Conservation (phyloP, 1,140 invertebrate species). For the Trachymyrmex cornetzi region DNA sequence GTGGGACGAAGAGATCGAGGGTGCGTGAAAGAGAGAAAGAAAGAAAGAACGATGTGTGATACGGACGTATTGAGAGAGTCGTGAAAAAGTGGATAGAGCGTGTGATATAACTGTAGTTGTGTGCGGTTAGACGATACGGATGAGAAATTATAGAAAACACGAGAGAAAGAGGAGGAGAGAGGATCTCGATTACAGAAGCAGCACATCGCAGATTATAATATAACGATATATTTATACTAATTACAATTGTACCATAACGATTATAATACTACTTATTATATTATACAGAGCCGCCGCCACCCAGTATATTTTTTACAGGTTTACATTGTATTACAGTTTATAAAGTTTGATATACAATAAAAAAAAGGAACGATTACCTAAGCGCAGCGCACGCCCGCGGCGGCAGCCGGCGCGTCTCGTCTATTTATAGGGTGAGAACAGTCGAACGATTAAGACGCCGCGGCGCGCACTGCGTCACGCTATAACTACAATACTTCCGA, state of each 20-base stretch:
- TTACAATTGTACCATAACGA: slow-evolving; percentile 86
- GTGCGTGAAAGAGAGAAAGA: not conserved
- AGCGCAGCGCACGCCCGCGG: slow-evolving; percentile 73
- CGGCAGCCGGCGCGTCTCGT: slow-evolving; percentile 47
- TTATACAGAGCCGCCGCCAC: slow-evolving; percentile 86
- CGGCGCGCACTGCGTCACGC: slow-evolving; percentile 70
- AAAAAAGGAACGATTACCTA: slow-evolving; percentile 82
- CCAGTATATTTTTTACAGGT: slow-evolving; percentile 88
- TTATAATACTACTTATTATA: slow-evolving; percentile 86
- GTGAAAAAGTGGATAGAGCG: slow-evolving; percentile 45
- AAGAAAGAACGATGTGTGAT: slow-evolving; percentile 31
- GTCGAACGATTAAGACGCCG: slow-evolving; percentile 62
- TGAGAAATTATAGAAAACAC: slow-evolving; percentile 25
- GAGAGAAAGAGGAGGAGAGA: slow-evolving; percentile 42
- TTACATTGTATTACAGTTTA: slow-evolving; percentile 88
- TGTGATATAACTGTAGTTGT: slow-evolving; percentile 55
- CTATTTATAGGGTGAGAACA: slow-evolving; percentile 66
- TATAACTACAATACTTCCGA: slow-evolving; percentile 84
- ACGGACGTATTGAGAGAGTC: slow-evolving; percentile 50
- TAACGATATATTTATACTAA: slow-evolving; percentile 87
- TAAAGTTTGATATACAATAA: slow-evolving; percentile 87
- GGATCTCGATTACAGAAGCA: slow-evolving; percentile 66
- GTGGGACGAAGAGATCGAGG: not conserved
- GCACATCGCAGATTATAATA: slow-evolving; percentile 83
- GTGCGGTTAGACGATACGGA: not conserved